Percentiles rank a stretch among this genome's conserved stretches.
Evolutionary conservation across 2,113 vertebrate species (phyloP).

Genomic region (Poeciliopsis turrubarensis): DNA sequence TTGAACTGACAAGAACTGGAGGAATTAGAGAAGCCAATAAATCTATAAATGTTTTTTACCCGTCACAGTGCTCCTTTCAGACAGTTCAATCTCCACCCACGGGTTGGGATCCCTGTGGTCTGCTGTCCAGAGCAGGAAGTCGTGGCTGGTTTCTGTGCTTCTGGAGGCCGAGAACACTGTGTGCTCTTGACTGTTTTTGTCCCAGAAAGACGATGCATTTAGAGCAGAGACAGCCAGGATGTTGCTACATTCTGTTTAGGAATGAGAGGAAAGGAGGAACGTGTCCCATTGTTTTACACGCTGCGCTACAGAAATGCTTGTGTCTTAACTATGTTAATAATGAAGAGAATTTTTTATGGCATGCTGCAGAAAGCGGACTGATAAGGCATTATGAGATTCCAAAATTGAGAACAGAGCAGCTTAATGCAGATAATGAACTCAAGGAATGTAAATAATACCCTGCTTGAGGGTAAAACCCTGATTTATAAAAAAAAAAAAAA

Average conservation of each 20-base stretch:
- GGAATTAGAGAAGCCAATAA: not conserved
- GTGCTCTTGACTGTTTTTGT: slow-evolving; percentile 62
- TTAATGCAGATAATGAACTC: not conserved
- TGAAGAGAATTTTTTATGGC: not conserved
- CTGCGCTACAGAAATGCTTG: not conserved
- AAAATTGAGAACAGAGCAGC: not conserved
- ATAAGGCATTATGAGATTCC: not conserved
- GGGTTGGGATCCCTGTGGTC: slow-evolving; percentile 22
- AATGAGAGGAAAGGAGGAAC: not conserved
- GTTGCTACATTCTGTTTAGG: slow-evolving; percentile 77
- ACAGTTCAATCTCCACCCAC: slow-evolving; percentile 85
- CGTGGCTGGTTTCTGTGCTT: slow-evolving; percentile 37
- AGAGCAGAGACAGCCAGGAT: slow-evolving; percentile 68
- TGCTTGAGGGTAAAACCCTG: not conserved
- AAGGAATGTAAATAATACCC: not conserved
- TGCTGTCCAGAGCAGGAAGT: slow-evolving; percentile 70
- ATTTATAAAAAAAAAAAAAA: too few species aligned
- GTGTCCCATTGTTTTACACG: not conserved
- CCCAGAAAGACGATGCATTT: slow-evolving; percentile 82
- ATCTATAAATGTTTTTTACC: slow-evolving; percentile 48
- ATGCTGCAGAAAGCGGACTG: not conserved
- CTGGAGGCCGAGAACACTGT: slow-evolving; percentile 57
- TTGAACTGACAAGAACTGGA: not conserved
- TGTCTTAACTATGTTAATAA: not conserved
- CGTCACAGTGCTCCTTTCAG: slow-evolving; percentile 80